phyloP scores from a whole-genome alignment of 2,888 invertebrate genomes.

The Ophonus ardosiacus region DNA sequence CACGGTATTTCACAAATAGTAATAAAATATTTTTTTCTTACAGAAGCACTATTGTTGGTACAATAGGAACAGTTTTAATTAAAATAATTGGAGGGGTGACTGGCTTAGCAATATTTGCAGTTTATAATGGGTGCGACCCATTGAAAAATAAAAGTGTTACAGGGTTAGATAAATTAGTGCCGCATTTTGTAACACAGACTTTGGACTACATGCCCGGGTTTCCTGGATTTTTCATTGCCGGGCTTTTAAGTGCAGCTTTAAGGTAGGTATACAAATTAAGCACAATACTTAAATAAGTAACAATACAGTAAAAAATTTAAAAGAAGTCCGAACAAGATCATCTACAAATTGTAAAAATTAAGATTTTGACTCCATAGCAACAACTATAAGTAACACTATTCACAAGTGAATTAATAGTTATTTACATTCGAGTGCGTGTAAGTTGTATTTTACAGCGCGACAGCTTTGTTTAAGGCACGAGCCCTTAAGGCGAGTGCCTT shows the following conservation, averaged over 20 bases:
- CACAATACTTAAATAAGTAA: not conserved
- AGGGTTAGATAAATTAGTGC: slow-evolving; percentile 14
- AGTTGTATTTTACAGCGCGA: no score
- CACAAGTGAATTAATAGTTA: no score
- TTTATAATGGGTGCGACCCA: slow-evolving; percentile 46
- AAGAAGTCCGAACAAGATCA: no score
- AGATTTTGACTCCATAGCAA: no score
- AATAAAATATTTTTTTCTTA: not conserved
- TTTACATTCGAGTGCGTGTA: no score
- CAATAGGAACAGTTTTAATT: slow-evolving; percentile 1
- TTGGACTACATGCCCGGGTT: slow-evolving; percentile 38
- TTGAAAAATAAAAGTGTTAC: not conserved
- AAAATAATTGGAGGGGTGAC: slow-evolving; percentile 20
- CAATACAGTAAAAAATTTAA: no score
- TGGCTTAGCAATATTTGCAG: slow-evolving; percentile 40
- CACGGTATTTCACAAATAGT: no score
- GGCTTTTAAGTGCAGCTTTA: slow-evolving; percentile 55
- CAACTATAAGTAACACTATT: no score
- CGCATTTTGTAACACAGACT: slow-evolving; percentile 53
- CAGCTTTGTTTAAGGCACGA: no score
- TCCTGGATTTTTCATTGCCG: slow-evolving; percentile 56
- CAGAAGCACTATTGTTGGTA: slow-evolving; percentile 47
- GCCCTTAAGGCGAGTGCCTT: no score
- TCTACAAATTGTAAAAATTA: no score
- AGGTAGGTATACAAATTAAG: slow-evolving; percentile 46